phyloP scores from a whole-genome alignment of 2,797 vertebrate species.

The Ciconia nigra region DNA sequence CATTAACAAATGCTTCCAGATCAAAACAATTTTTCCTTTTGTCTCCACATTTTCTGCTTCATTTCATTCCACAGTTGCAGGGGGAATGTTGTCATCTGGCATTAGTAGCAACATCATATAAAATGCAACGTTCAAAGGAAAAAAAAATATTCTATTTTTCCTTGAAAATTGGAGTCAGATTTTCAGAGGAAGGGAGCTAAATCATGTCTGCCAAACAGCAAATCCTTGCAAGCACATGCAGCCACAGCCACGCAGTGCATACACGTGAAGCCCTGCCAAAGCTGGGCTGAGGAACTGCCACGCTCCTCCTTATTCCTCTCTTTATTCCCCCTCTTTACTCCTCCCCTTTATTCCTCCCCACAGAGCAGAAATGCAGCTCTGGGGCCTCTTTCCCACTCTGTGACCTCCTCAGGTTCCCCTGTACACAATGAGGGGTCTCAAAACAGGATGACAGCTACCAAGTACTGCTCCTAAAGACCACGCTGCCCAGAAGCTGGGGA shows the following conservation, averaged over 20 bases:
- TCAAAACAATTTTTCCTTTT: constrained; percentile 33
- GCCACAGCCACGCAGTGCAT: not conserved
- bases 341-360: not conserved
- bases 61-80: not conserved
- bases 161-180: constrained; percentile 33
- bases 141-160: not conserved
- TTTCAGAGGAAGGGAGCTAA: not conserved
- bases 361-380: not conserved
- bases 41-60: constrained; percentile 39
- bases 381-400: not conserved
- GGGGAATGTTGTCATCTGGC: constrained; percentile 23
- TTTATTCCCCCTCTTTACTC: not conserved
- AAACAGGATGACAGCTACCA: not conserved
- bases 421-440: not conserved
- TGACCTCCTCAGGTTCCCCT: not conserved
- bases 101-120: not conserved
- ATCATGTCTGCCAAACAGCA: not conserved
- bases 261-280: not conserved
- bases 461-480: not conserved
- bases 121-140: not conserved
- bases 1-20: constrained; percentile 44
- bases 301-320: not conserved
- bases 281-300: not conserved
- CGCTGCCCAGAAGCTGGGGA: not conserved
- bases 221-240: not conserved